Base-by-base conservation (phyloP, 1,140 invertebrate species). In the Diabrotica undecimpunctata region DNA sequence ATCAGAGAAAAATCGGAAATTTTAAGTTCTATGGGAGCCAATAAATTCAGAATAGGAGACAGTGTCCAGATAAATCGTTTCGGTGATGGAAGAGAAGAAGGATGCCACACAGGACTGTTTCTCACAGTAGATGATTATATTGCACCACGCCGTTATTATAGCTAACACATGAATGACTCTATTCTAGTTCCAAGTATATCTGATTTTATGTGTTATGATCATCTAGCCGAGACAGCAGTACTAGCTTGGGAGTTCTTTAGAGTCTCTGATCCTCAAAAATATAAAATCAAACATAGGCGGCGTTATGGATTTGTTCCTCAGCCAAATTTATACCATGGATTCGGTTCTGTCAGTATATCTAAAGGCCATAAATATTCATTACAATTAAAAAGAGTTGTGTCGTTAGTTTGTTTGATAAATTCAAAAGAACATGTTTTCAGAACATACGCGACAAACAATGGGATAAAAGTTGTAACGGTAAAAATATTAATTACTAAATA, bases 261-360 rank as follows among this genome's bases (percentile, higher is more conserved):
- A 54, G 62, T 54, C 58, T 13, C 62, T 57, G 58, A 69, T 54
- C 51, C 50, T 51, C 54, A 63, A 54, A 36, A 65, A 58, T 50
- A 67, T 58, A 60, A 62, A 50, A 12, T 61, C 36, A 77, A 68
- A 59, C 81, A 81, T 63, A 74, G 72, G 8, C 73, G 83, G 53
- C 66, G 79, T 54, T 83, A 83, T 60, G 81, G 77, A 0, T 66
- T 84, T 2, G 69, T 73, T 4, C 73, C 80, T 0, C 73, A 79
- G 10, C 74, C 81, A 4, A 77, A 82, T 61, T 83, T 85, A 64
- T 65, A 82, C 0, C 69, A 78, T 57, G 82, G 80, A 7, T 73
- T 85, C 36, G 83, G 83, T 7, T 81, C 81, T 7, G 83, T 80
- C 81, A 73, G 75, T 8, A 74, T 83, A 6, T 72, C 76, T 12